Base-by-base conservation (phyloP, 2,797 vertebrate genomes). In the Gymnothorax javanicus region DNA sequence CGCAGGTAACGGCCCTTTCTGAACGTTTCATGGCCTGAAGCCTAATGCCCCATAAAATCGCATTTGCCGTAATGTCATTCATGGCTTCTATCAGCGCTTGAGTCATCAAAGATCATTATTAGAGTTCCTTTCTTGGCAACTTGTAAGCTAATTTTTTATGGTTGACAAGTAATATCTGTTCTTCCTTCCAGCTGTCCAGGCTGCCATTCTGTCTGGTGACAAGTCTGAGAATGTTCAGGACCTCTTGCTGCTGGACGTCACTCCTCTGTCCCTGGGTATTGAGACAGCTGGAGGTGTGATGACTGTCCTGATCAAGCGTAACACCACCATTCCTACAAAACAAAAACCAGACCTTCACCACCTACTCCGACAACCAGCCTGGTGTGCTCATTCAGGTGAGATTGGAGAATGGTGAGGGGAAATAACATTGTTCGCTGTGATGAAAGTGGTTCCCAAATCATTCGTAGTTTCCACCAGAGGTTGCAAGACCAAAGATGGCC, bases 311-410 rank as follows among this genome's bases (percentile, higher is more conserved):
- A 99, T 99, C 88, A 99, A 99, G 50, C 96, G 98, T 0, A 99
- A 99, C 89, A 99, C 98, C 71, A 99, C 98, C 86, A 99, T 99
- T 90, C 98, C 98, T 86, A 99, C 98, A 60, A 99, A 97, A 91
- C 97, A 97, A 91, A 91, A 97, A 96, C 0, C 98, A 99, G 92
- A 99, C 97, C 0, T 99, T 99, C 92, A 99, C 98, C 0, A 99
- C 98, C 0, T 99, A 99, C 58, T 99, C 98, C 0, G 98, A 99
- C 86, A 99, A 99, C 95, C 98, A 98, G 94, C 98, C 97, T 0
- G 97, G 98, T 85, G 97, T 99, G 93, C 96, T 99, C 75, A 99
- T 99, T 91, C 98, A 99, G 97, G 98, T 98, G 9, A 81, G 86
- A 33, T 43, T 43, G 33, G 33, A 43, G 33, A 43, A 43, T 43